Evolutionary conservation across 1,140 invertebrate species (phyloP).

Genomic region (Calosoma granatense): DNA sequence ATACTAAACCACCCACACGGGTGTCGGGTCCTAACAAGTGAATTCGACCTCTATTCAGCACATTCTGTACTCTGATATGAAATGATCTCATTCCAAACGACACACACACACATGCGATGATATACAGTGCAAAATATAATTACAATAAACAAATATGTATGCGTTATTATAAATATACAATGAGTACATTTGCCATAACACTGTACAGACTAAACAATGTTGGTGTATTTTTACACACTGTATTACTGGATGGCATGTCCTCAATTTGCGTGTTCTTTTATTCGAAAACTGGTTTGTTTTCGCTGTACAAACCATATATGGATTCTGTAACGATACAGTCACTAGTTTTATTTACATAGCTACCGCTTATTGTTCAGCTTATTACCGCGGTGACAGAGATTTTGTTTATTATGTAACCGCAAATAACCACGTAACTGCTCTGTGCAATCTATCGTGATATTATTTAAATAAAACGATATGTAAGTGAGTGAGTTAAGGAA

Average conservation of each 20-base stretch:
- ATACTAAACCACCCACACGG: neutral
- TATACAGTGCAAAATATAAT: neutral
- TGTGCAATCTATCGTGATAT: too few relatives aligned
- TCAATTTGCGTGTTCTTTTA: neutral
- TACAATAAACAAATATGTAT: neutral
- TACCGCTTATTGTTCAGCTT: too few relatives aligned
- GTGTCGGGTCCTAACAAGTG: neutral
- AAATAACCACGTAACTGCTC: too few relatives aligned
- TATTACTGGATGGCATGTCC: neutral
- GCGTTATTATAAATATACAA: too few relatives aligned
- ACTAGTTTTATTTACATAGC: too few relatives aligned
- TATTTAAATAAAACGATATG: too few relatives aligned
- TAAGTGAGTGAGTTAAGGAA: too few relatives aligned
- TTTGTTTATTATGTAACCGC: too few relatives aligned
- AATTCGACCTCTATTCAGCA: neutral
- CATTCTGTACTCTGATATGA: neutral
- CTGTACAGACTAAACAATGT: neutral
- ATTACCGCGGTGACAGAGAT: too few relatives aligned
- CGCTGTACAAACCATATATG: neutral
- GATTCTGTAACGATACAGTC: neutral
- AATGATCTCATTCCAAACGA: neutral
- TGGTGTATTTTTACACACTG: neutral
- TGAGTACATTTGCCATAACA: too few relatives aligned
- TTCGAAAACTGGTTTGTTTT: slow-evolving; percentile 5
- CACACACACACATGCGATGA: neutral